Conservation (phyloP, 23 tunicate species). For the Aplidium turbinatum region DNA sequence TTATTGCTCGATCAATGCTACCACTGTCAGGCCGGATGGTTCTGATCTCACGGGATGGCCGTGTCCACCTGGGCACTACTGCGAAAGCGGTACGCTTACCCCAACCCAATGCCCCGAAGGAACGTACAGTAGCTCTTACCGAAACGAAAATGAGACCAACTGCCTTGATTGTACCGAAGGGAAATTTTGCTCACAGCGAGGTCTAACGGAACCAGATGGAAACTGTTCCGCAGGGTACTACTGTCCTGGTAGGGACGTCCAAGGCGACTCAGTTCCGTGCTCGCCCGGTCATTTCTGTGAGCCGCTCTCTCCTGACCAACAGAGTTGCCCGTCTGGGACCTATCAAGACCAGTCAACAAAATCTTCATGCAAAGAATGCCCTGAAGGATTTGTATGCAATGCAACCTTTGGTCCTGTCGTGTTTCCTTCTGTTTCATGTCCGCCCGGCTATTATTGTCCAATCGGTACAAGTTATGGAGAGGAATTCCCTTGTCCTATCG, state of each 20-base stretch:
- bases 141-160: constrained; percentile 32
- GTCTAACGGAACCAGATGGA: constrained; percentile 52
- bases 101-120: constrained; percentile 65
- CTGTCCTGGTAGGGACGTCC: constrained; percentile 82
- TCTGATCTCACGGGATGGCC: constrained; percentile 67
- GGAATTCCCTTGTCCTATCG: constrained; percentile 71
- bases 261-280: constrained; percentile 49
- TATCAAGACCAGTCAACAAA: constrained; percentile 56
- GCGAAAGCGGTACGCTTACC: constrained; percentile 51
- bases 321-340: constrained; percentile 73
- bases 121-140: constrained; percentile 44
- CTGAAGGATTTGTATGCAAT: constrained; percentile 83
- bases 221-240: constrained; percentile 78
- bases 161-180: constrained; percentile 79
- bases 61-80: constrained; percentile 78
- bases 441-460: constrained; percentile 79
- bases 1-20: constrained; percentile 65
- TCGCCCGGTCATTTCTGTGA: constrained; percentile 73
- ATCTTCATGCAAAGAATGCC: constrained; percentile 68
- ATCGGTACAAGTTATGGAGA: constrained; percentile 70
- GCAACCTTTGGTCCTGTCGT: constrained; percentile 64
- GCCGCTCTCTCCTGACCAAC: constrained; percentile 22
- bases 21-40: constrained; percentile 53
- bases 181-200: constrained; percentile 50
- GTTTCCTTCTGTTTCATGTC: constrained; percentile 59